Percentiles rank a stretch among this genome's conserved stretches.
phyloP scores from a whole-genome alignment of 2,113 vertebrate genomes.

The Grammomys surdaster region DNA sequence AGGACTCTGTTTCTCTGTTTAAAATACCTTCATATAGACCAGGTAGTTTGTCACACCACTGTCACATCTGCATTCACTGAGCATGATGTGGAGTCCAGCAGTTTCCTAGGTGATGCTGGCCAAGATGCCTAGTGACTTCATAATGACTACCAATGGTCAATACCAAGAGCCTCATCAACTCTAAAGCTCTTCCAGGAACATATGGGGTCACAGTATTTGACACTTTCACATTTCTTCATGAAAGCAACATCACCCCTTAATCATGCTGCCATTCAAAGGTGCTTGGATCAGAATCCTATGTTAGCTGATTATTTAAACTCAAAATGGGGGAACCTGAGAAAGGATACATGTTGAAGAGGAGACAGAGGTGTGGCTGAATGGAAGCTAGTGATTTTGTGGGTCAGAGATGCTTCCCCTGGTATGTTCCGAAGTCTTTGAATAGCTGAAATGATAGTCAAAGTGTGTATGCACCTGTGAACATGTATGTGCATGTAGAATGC shows the following conservation, averaged over 20 bases:
- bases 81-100: not conserved
- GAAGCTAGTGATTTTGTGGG: not conserved
- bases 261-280: not conserved
- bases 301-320: not conserved
- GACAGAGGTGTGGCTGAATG: too few species aligned
- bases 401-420: not conserved
- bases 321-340: not conserved
- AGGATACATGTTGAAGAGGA: not conserved
- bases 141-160: rapidly evolving
- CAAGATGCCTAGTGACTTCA: not conserved
- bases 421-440: not conserved
- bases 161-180: not conserved
- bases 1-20: not conserved
- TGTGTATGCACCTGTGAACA: not conserved
- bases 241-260: not conserved
- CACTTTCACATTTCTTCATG: not conserved
- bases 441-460: not conserved
- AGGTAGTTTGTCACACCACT: not conserved
- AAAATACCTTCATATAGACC: not conserved
- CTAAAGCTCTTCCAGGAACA: not conserved
- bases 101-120: not conserved
- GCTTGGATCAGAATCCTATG: not conserved
- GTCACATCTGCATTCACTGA: not conserved
- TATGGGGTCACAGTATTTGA: not conserved
- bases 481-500: not conserved